Evolutionary conservation across 1,140 invertebrate species (phyloP), one percentile per base, ranked within the genome.

Genomic region (Bradynema listronoti): DNA sequence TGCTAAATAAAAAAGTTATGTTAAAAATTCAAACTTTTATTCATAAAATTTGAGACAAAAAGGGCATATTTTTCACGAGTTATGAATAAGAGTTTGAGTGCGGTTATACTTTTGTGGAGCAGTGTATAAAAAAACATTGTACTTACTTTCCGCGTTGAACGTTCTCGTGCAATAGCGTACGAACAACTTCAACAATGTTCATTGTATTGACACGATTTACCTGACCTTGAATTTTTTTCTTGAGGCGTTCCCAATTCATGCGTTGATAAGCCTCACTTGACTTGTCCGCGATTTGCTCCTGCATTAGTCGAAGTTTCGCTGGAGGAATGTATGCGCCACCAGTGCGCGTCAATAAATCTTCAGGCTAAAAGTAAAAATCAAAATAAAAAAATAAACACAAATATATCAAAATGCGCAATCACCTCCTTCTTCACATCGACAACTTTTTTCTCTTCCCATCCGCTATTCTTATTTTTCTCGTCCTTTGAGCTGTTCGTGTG

Each of bases 161-260:
- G 79, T 99, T 99, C 80, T 97, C 91, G 71, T 87, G 86, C 6
- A 98, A 83, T 22, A 99, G 78, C 78, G 96, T 88, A 58, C 87
- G 84, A 0, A 93, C 89, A 60, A 98, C 92, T 27, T 89, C 85
- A 0, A 86, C 86, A 61, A 98, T 91, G 77, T 99, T 99, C 0
- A 88, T 87, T 0, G 89, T 87, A 75, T 97, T 98, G 0, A 98
- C 87, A 83, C 97, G 98, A 80, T 99, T 99, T 46, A 98, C 91
- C 59, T 88, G 85, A 77, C 95, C 94, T 77, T 97, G 91, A 61
- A 99, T 91, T n/a, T 91, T 95, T 78, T 98, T 98, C 76, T 98
- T 98, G 14, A 99, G 79, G 0, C 91, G 90, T 83, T 98, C 94
- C 95, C 94, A 99, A 1, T 93, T 87, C 11, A 98, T 86, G 65